These are phyloP conservation scores for Oreotrochilus melanogaster DNA, from an alignment of 2,113 vertebrate genomes.

Conservation along the genomic window DNA sequence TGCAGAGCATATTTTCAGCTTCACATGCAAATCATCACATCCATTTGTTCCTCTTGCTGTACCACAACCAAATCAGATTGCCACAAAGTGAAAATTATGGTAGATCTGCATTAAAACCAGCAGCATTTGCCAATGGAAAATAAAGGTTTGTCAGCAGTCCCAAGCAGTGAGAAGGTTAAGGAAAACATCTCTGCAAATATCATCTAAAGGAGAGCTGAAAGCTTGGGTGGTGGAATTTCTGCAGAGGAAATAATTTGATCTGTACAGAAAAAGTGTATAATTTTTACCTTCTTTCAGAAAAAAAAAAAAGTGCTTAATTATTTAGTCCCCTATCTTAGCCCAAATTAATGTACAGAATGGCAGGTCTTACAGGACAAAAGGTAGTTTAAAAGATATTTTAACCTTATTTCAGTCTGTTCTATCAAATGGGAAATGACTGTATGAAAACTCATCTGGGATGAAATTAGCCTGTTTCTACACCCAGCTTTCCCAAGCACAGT, in stretches of 20 bases:
- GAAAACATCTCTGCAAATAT: background rate
- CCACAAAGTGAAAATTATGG: background rate
- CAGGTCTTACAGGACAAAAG: background rate
- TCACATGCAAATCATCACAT: conserved; percentile 36
- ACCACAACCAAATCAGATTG: background rate
- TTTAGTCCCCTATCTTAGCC: background rate
- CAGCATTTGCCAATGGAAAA: background rate
- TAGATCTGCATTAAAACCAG: background rate
- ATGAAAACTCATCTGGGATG: background rate
- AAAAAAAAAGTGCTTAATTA: background rate
- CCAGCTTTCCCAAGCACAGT: background rate
- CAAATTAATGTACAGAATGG: background rate
- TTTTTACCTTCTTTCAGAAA: background rate
- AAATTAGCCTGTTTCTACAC: background rate
- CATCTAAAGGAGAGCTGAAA: background rate
- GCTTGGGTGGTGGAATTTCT: background rate
- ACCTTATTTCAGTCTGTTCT: background rate
- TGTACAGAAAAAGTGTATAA: background rate
- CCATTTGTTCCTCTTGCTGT: conserved; percentile 15
- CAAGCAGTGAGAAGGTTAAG: background rate
- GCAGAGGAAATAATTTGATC: background rate
- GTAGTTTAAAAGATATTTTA: background rate
- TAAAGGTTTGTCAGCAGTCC: background rate
- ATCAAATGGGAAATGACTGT: background rate
- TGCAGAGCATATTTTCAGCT: background rate